Evolutionary conservation across 1,140 invertebrate genomes (phyloP).

Genomic region (Anastrepha obliqua): DNA sequence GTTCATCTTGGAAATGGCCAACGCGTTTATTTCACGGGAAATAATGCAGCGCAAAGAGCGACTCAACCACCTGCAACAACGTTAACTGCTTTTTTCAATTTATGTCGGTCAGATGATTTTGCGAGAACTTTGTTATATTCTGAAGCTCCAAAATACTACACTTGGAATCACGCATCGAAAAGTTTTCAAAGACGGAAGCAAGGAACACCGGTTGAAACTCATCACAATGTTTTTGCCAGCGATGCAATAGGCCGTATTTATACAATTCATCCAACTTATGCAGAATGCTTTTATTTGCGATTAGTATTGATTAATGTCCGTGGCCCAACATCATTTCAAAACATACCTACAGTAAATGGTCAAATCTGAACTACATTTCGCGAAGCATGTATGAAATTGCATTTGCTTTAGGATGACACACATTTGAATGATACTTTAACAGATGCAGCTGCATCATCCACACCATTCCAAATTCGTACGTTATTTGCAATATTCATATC

Average conservation of each 20-base stretch:
- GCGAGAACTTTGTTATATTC: background rate
- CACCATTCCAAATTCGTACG: constrained; percentile 71
- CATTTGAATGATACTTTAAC: constrained; percentile 69
- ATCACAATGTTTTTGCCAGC: constrained; percentile 62
- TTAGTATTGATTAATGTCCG: constrained; percentile 68
- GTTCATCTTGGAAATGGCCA: constrained; percentile 74
- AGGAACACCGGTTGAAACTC: constrained; percentile 62
- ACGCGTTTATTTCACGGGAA: constrained; percentile 65
- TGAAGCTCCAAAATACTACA: background rate
- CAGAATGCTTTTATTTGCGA: constrained; percentile 73
- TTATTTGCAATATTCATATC: constrained; percentile 72
- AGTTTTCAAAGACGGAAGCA: constrained; percentile 33
- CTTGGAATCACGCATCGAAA: background rate
- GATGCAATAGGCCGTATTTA: constrained; percentile 72
- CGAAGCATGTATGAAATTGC: background rate
- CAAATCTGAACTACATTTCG: too few relatives aligned
- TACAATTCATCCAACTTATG: constrained; percentile 69
- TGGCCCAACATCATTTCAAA: constrained; percentile 56
- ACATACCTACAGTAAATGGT: constrained; percentile 49
- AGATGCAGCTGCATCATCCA: constrained; percentile 63
- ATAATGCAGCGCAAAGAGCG: background rate
- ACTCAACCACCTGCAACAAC: background rate
- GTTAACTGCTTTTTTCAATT: background rate
- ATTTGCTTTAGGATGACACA: constrained; percentile 70
- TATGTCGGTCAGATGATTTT: background rate